phyloP scores from a whole-genome alignment of 2,888 invertebrate genomes.

The Exephanes ischioxanthus region DNA sequence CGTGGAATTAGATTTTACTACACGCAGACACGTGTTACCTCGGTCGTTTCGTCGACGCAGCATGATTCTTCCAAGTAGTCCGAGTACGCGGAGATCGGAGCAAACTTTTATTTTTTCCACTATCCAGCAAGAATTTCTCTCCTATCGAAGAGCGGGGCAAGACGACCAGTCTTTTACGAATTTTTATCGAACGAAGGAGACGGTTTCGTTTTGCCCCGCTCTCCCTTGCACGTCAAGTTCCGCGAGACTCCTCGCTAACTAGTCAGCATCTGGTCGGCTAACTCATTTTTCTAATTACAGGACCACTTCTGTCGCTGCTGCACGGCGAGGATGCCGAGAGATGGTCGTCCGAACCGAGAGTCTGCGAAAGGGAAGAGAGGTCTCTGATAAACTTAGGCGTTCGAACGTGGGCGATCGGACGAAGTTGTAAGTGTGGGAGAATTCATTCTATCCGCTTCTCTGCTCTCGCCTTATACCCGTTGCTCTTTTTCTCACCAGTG shows the following conservation, averaged over 20 bases:
- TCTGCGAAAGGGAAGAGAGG: constrained; percentile 67
- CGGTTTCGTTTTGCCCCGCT: not conserved
- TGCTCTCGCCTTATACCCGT: not conserved
- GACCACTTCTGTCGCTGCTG: constrained; percentile 75
- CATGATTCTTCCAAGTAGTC: constrained; percentile 17
- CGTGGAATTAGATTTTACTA: constrained; percentile 36
- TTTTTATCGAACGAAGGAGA: too few species aligned
- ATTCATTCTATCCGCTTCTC: constrained; percentile 64
- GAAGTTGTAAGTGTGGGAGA: constrained; percentile 55
- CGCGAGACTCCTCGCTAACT: constrained; percentile 73
- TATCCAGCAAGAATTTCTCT: constrained; percentile 19
- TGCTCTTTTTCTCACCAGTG: constrained; percentile 52
- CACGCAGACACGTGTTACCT: not conserved
- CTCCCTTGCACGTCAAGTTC: not conserved
- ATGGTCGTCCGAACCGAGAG: constrained; percentile 2
- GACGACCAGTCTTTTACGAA: too few species aligned
- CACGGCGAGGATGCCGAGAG: constrained; percentile 15
- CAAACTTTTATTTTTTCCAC: constrained; percentile 52
- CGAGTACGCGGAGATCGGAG: constrained; percentile 6
- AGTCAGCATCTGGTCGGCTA: constrained; percentile 76
- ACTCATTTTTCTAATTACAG: constrained; percentile 84
- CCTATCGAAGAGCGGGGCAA: not conserved
- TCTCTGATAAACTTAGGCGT: constrained; percentile 80
- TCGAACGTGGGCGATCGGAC: constrained; percentile 74
- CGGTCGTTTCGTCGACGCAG: constrained; percentile 34